These are phyloP conservation scores for Trididemnum nubilum DNA, from an alignment of 23 tunicate species.

Conservation along the genomic window DNA sequence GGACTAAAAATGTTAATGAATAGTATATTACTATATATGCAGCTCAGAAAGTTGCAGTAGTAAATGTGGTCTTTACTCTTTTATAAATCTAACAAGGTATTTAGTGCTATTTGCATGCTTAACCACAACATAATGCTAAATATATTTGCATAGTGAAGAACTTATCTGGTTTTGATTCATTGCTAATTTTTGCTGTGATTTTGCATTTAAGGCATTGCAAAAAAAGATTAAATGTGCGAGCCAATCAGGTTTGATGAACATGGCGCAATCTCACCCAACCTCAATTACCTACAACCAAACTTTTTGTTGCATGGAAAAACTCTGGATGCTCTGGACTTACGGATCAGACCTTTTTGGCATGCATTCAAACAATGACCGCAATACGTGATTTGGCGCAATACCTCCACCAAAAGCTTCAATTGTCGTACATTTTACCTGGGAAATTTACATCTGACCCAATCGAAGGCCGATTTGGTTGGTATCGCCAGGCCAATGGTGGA, in stretches of 20 bases:
- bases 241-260: not conserved
- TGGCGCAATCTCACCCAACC: not conserved
- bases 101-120: too few species aligned
- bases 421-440: constrained; percentile 6
- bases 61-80: too few species aligned
- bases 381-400: not conserved
- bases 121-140: too few species aligned
- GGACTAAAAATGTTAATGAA: not conserved
- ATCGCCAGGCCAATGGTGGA: too few species aligned
- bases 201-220: constrained; percentile 1
- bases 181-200: too few species aligned
- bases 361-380: too few species aligned
- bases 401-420: not conserved
- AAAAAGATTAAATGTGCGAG: constrained; percentile 2
- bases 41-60: not conserved
- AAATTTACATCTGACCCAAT: constrained; percentile 10
- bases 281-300: not conserved
- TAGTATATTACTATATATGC: not conserved
- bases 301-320: constrained; percentile 2
- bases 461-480: constrained; percentile 5
- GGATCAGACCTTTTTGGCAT: too few species aligned
- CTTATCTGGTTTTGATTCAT: too few species aligned
- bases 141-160: too few species aligned
- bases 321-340: constrained; percentile 18
- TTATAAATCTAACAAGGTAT: too few species aligned